phyloP scores from a whole-genome alignment of 2,113 vertebrate species.

The Podarcis cretensis region DNA sequence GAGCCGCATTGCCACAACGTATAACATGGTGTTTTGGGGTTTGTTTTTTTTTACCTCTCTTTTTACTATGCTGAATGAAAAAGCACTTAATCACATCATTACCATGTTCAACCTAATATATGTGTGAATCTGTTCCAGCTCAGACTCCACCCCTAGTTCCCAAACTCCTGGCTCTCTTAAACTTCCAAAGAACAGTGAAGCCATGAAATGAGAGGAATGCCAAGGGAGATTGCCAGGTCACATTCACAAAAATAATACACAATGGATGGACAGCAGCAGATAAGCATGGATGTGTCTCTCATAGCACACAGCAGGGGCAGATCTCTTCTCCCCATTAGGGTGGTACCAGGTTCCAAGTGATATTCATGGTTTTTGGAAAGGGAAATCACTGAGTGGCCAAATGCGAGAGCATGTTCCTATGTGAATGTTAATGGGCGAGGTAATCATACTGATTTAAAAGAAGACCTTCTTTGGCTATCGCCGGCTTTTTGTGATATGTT shows the following conservation, averaged over 20 bases:
- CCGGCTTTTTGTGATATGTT: not conserved
- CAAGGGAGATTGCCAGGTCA: not conserved
- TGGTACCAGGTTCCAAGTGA: not conserved
- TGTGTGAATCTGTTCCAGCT: not conserved
- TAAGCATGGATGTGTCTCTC: not conserved
- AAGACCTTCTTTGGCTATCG: not conserved
- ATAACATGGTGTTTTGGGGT: not conserved
- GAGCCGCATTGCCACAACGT: not conserved
- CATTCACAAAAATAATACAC: not conserved
- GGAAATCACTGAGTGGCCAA: not conserved
- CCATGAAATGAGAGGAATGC: not conserved
- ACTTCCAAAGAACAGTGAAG: not conserved
- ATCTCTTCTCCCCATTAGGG: not conserved
- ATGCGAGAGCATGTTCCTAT: not conserved
- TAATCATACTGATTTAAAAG: not conserved
- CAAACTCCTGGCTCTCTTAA: conserved; percentile 24
- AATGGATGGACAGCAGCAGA: not conserved
- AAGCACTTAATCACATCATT: not conserved
- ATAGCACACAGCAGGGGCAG: not conserved
- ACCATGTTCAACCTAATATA: not conserved
- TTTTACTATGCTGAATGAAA: not conserved
- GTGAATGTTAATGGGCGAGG: not conserved
- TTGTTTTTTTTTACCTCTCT: not conserved
- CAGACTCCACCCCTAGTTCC: not conserved
- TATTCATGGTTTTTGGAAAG: not conserved